Base-by-base conservation (phyloP, 2,113 vertebrate genomes). In the Sceloporus tristichus region DNA sequence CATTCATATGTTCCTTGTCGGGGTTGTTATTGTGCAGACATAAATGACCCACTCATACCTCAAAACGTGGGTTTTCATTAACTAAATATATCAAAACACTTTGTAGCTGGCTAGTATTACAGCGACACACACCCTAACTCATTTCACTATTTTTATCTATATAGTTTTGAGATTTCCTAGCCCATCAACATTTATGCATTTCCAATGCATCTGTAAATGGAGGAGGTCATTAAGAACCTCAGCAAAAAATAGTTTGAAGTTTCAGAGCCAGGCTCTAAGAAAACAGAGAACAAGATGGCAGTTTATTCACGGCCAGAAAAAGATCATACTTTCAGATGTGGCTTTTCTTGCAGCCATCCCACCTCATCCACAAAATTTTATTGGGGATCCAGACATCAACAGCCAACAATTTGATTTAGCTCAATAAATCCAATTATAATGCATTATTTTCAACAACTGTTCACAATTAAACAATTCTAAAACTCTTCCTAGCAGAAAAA, bases 1-100 rank as follows among this genome's bases (percentile, higher is more conserved):
- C 89, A 95, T 96, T 97, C 96, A 96, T 96, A 96, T 96, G 95
- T 79, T 92, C 88, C 92, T 92, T 91, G 87, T 70, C 93, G 90
- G 82, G 85, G 88, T 65, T 88, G 91, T 94, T 95, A 94, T 90
- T 95, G 68, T 92, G 90, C 95, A 96, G 96, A 89, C 86, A 90
- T 85, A 94, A 95, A 95, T 94, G 95, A 95, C 90, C 94, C 93
- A 95, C 87, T 94, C 94, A 95, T 94, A 96, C 95, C 95, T 95
- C 95, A 93, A 92, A 95, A 96, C 93, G 93, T 96, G 92, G 93
- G 86, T 84, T 94, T 96, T 96, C 88, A 85, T 91, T 94, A 95
- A 93, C 91, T 92, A 95, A 94, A 93, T 93, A 91, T 87, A 95
- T 88, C 82, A 91, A 91, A 91, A 89, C 88, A 94, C 87, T 93